These are phyloP conservation scores for Tyrannus savana DNA, from an alignment of 2,113 vertebrate genomes.

Conservation along the genomic window DNA sequence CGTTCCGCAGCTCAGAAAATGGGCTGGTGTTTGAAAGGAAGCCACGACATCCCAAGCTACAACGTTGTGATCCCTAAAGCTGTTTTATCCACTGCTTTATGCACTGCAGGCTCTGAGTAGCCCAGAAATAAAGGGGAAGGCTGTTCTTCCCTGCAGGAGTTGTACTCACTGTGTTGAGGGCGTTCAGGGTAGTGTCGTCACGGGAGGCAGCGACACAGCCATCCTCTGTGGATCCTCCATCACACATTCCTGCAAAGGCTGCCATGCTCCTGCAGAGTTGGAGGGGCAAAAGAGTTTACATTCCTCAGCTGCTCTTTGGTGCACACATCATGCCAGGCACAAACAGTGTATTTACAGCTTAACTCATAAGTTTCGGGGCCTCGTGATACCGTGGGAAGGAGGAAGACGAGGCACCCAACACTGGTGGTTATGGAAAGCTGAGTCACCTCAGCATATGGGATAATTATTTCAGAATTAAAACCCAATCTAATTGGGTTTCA, in stretches of 20 bases:
- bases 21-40: rapidly evolving
- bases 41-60: background rate
- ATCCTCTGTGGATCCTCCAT: slow-evolving; percentile 97
- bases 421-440: background rate
- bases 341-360: background rate
- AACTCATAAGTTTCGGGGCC: background rate
- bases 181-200: slow-evolving; percentile 97
- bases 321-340: background rate
- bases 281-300: background rate
- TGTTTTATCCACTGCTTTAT: background rate
- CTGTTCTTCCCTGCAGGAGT: no score
- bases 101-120: background rate
- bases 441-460: background rate
- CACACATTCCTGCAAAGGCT: slow-evolving; percentile 98
- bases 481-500: background rate
- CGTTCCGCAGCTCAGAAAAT: background rate
- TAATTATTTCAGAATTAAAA: background rate
- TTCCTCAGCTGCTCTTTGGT: background rate
- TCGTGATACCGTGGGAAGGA: rapidly evolving
- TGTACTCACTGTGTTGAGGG: slow-evolving; percentile 93
- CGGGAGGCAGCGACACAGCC: slow-evolving; percentile 95
- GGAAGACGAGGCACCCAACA: background rate
- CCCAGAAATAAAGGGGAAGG: background rate
- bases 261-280: slow-evolving; percentile 91
- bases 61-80: rapidly evolving